Evolutionary conservation across 1,140 invertebrate genomes (phyloP), one percentile per base, ranked within the genome.

Genomic region (Apis cerana): DNA sequence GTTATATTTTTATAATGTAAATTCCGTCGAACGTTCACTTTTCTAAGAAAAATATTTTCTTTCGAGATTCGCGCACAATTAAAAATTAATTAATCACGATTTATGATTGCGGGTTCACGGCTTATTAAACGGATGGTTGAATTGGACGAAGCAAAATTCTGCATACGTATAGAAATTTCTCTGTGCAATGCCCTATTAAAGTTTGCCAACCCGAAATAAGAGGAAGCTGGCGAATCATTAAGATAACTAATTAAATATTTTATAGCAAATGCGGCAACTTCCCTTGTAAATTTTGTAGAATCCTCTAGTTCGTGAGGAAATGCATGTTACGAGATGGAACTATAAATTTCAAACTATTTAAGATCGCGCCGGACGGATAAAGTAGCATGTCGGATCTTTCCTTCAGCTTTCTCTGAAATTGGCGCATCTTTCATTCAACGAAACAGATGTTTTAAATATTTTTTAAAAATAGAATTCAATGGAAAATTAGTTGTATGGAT

Each of bases 231-330:
- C 23, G 54, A 71, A 75, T 83, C 85, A 78, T 89, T 89, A 89
- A 87, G 88, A 84, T 76, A 83, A 89, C 88, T 89, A 89, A 89
- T 89, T 89, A 89, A 89, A 89, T 89, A 89, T 89, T 89, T 89
- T 85, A 89, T 79, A 81, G 70, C 68, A 33, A 54, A 77, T 50
- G 52, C 83, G 27, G 74, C 78, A 89, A 89, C 69, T 89, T 89
- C 67, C 62, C 75, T 75, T 79, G 88, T 89, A 89, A 89, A 89
- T 89, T 84, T 88, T 69, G 70, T 61, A 64, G 83, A 58, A 56
- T 82, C 68, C 71, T 58, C 43, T 58, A 69, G 70, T 15, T 79
- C n/a, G 72, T 15, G 82, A 79, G 87, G 71, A 77, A 87, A 67
- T 80, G 70, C 71, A 61, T 21, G 69, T 82, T 87, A 83, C 82